Evolutionary conservation across 1,140 invertebrate genomes (phyloP).

Genomic region (Ceratoteleas bidentatus): DNA sequence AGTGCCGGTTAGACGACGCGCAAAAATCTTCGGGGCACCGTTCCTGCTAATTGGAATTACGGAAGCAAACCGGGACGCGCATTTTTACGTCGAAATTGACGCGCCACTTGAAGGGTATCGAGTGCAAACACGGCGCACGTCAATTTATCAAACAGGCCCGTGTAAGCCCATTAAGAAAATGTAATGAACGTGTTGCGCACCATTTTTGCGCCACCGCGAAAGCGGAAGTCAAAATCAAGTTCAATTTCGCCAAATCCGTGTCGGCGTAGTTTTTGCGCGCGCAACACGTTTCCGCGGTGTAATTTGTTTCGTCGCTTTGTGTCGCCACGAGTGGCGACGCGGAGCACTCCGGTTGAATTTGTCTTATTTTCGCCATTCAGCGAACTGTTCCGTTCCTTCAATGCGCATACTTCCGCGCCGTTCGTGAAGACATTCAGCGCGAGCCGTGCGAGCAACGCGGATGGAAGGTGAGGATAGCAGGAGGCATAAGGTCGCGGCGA

Average conservation of each 20-base stretch:
- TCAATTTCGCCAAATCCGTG: too few species aligned
- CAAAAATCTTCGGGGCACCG: slow-evolving; percentile 35
- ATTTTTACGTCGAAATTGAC: slow-evolving; percentile 41
- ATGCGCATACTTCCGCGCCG: slow-evolving; percentile 14
- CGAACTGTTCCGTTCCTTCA: slow-evolving; percentile 17
- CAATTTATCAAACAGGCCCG: slow-evolving; percentile 37
- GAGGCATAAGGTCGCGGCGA: slow-evolving; percentile 61
- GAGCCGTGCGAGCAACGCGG: slow-evolving; percentile 38
- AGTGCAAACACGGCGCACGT: slow-evolving; percentile 42
- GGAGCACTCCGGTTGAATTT: background rate
- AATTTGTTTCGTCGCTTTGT: too few species aligned
- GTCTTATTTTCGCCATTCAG: background rate
- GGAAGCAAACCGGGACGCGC: slow-evolving; percentile 19
- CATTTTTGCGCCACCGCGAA: background rate
- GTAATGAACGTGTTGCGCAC: slow-evolving; percentile 20
- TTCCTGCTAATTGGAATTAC: slow-evolving; percentile 54
- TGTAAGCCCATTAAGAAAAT: slow-evolving; percentile 36
- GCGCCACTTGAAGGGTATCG: slow-evolving; percentile 33
- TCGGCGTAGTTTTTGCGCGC: too few species aligned
- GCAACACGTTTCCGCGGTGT: too few species aligned
- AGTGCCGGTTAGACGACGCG: slow-evolving; percentile 13
- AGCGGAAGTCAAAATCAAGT: too few species aligned
- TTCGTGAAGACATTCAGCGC: slow-evolving; percentile 54
- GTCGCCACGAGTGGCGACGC: too few species aligned
- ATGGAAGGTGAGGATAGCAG: slow-evolving; percentile 60